Conservation (phyloP, 2,113 vertebrate genomes). For the Embiotoca jacksoni region DNA sequence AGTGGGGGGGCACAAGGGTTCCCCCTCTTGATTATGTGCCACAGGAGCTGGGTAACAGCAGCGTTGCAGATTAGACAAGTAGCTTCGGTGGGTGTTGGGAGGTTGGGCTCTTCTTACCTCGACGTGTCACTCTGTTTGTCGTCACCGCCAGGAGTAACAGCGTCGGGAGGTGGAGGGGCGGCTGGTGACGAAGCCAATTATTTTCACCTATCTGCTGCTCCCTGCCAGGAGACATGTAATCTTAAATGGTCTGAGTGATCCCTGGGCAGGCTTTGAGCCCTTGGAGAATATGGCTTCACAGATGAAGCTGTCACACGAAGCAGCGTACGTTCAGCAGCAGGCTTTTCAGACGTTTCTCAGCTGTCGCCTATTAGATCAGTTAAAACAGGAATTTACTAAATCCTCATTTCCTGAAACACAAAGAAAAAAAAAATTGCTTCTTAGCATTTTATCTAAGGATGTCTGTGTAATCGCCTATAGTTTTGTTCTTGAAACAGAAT, state of each 20-base stretch:
- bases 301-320: slow-evolving; percentile 79
- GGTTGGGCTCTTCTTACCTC: slow-evolving; percentile 54
- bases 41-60: slow-evolving; percentile 47
- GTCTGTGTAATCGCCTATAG: not conserved
- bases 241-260: slow-evolving; percentile 80
- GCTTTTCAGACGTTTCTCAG: slow-evolving; percentile 61
- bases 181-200: slow-evolving; percentile 81
- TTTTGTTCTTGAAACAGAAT: slow-evolving; percentile 22
- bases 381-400: slow-evolving; percentile 23
- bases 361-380: slow-evolving; percentile 40
- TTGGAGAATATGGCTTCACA: slow-evolving; percentile 76
- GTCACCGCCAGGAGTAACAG: slow-evolving; percentile 44
- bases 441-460: slow-evolving; percentile 24
- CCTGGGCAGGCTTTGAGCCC: slow-evolving; percentile 69
- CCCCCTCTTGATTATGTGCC: slow-evolving; percentile 72
- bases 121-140: slow-evolving; percentile 53
- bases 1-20: slow-evolving; percentile 62
- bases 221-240: slow-evolving; percentile 79
- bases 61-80: slow-evolving; percentile 28
- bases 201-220: slow-evolving; percentile 79
- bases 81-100: slow-evolving; percentile 52
- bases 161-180: slow-evolving; percentile 30
- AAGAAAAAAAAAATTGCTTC: not conserved
- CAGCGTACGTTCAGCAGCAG: slow-evolving; percentile 59
- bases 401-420: slow-evolving; percentile 1